phyloP scores from a whole-genome alignment of 1,140 invertebrate genomes.

The Hermatobates lingyangjiaoensis region DNA sequence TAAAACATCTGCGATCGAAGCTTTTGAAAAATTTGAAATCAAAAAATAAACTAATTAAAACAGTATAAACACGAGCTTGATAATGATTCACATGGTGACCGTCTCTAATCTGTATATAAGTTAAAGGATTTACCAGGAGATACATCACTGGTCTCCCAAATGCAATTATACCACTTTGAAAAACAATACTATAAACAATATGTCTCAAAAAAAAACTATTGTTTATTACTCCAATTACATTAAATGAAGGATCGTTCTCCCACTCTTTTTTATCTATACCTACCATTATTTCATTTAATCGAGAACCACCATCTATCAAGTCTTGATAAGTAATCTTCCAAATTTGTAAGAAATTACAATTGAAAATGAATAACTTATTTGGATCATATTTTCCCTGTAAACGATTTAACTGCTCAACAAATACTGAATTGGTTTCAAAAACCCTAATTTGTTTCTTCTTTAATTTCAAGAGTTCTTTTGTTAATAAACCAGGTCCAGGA shows the following conservation, averaged over 20 bases:
- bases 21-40: constrained; percentile 1
- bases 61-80: not conserved
- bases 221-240: constrained; percentile 4
- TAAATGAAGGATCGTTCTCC: constrained; percentile 7
- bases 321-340: constrained; percentile 3
- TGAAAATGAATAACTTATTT: not conserved
- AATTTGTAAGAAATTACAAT: not conserved
- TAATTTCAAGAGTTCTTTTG: constrained; percentile 1
- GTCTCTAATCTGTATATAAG: constrained; percentile 2
- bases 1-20: constrained; percentile 3
- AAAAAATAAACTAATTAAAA: constrained; percentile 6
- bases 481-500: constrained; percentile 8
- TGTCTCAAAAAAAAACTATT: not conserved
- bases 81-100: not conserved
- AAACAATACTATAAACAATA: constrained; percentile 6
- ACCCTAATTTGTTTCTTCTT: not conserved
- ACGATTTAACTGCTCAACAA: not conserved
- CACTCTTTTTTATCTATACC: constrained; percentile 5
- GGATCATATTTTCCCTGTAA: not conserved
- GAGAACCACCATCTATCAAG: not conserved
- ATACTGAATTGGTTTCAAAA: constrained; percentile 6
- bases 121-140: constrained; percentile 1
- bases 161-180: constrained; percentile 1
- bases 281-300: not conserved
- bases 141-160: constrained; percentile 7